Conservation (phyloP, 2,113 vertebrate species). For the human (Homo sapiens) region DNA sequence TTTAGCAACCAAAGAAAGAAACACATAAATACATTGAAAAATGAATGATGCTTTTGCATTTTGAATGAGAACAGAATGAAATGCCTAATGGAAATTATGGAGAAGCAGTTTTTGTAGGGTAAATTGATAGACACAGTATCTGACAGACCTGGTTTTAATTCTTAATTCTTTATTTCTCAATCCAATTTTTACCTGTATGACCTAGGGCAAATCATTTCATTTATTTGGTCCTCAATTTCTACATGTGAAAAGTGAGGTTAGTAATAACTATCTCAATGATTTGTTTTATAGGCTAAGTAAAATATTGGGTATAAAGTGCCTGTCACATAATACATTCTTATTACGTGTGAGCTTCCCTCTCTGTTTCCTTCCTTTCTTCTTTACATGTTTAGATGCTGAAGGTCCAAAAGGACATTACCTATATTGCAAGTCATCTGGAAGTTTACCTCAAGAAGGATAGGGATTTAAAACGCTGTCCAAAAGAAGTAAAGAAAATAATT, state of each 20-base stretch:
- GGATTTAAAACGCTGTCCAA: neutral
- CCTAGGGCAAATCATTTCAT: neutral
- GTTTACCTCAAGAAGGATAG: neutral
- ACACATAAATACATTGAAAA: neutral
- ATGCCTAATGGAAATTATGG: neutral
- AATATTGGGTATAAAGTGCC: neutral
- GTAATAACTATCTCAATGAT: neutral
- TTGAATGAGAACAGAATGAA: neutral
- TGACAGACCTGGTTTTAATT: neutral
- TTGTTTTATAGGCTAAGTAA: neutral
- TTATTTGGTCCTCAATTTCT: neutral
- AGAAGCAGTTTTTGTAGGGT: neutral
- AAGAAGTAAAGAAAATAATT: neutral
- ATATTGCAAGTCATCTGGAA: neutral
- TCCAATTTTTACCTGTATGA: neutral
- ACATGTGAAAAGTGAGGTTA: neutral
- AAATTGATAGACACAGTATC: neutral
- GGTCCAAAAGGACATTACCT: neutral
- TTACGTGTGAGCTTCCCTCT: neutral
- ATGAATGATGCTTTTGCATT: neutral
- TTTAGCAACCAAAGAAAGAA: neutral
- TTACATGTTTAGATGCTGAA: neutral
- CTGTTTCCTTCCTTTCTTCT: neutral
- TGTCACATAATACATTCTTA: neutral
- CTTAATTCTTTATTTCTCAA: neutral